Conservation (phyloP, 1,140 invertebrate species). For the Penaeus indicus region DNA sequence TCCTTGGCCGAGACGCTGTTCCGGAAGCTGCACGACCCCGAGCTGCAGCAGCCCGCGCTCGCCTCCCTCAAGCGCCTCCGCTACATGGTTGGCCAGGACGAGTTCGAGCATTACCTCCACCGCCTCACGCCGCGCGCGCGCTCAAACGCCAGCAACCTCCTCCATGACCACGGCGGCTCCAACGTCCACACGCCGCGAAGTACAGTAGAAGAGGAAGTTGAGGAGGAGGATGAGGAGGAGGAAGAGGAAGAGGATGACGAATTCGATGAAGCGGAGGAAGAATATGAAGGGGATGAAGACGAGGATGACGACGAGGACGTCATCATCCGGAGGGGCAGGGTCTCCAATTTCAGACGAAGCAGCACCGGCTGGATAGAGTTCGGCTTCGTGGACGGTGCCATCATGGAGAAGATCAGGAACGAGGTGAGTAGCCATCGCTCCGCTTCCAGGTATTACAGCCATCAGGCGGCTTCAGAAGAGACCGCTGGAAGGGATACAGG, state of each 20-base stretch:
- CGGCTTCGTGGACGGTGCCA: constrained; percentile 38
- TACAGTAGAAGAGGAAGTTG: neutral
- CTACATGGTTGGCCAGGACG: constrained; percentile 26
- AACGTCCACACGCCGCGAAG: neutral
- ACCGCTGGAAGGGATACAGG: too few species aligned
- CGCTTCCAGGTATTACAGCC: too few species aligned
- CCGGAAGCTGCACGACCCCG: constrained; percentile 30
- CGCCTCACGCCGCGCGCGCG: constrained; percentile 25
- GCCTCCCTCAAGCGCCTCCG: constrained; percentile 18
- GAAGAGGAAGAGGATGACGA: constrained; percentile 1
- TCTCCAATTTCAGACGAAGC: neutral
- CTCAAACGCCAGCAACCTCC: neutral
- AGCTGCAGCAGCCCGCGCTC: constrained; percentile 27
- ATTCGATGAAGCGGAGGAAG: neutral
- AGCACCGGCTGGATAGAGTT: constrained; percentile 26
- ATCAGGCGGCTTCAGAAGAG: too few species aligned
- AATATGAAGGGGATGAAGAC: neutral
- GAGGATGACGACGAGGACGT: constrained; percentile 17
- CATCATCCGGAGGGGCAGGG: neutral
- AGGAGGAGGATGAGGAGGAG: neutral
- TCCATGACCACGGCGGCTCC: neutral
- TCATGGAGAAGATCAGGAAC: constrained; percentile 55
- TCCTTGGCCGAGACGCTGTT: constrained; percentile 31
- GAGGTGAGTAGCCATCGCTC: constrained; percentile 1
- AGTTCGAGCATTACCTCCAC: constrained; percentile 26